Percentiles rank a stretch among this genome's conserved stretches.
phyloP scores from a whole-genome alignment of 2,113 vertebrate genomes.

The Elaphurus davidianus region DNA sequence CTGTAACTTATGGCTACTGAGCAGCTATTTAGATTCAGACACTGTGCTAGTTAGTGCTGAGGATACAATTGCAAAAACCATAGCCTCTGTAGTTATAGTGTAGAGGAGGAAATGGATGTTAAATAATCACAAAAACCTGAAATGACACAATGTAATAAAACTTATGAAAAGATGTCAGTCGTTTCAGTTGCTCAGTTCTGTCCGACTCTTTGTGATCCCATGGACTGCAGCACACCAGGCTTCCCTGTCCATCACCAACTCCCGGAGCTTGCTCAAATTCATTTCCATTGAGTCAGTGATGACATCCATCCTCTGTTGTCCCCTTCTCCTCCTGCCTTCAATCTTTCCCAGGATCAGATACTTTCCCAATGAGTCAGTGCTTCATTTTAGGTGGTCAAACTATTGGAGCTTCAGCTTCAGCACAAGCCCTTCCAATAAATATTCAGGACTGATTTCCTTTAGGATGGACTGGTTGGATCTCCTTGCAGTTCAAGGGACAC shows the following conservation, averaged over 20 bases:
- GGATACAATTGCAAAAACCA: neutral
- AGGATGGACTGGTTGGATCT: neutral
- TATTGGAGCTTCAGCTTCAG: neutral
- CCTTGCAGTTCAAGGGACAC: neutral
- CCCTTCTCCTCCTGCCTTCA: neutral
- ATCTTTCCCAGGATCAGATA: neutral
- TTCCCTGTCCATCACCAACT: neutral
- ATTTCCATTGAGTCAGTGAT: neutral
- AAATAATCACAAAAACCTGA: neutral
- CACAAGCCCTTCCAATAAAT: neutral
- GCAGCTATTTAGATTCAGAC: neutral
- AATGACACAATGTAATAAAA: neutral
- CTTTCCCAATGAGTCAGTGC: neutral
- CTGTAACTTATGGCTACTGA: neutral
- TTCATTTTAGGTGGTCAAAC: neutral
- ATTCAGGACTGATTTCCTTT: neutral
- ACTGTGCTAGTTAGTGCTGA: neutral
- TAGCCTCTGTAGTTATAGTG: neutral
- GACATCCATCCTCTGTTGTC: neutral
- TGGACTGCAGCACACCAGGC: neutral
- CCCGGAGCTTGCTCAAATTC: neutral
- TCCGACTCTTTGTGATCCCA: neutral
- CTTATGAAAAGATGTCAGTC: neutral
- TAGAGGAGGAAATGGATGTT: neutral
- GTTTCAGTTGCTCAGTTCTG: neutral